Conservation (phyloP, 1,140 invertebrate genomes). For the Danaus melanippus region DNA sequence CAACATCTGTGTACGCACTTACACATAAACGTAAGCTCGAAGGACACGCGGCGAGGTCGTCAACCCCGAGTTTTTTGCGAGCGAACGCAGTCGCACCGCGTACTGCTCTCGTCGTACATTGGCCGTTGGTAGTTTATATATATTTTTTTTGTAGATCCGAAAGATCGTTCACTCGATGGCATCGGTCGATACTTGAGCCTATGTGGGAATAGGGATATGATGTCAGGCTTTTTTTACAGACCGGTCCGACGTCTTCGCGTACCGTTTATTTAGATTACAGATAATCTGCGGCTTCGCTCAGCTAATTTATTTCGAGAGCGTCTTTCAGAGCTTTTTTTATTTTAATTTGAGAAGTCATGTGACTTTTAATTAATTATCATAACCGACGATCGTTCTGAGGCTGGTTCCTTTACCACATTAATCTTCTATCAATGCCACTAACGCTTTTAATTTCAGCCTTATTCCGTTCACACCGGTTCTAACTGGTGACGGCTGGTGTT, state of each 20-base stretch:
- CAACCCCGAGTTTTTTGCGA: slow-evolving; percentile 65
- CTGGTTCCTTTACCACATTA: slow-evolving; percentile 28
- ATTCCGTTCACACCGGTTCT: slow-evolving; percentile 36
- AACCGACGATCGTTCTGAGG: slow-evolving; percentile 16
- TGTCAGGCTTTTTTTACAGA: slow-evolving; percentile 48
- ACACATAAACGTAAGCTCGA: slow-evolving; percentile 43
- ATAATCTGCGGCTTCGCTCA: slow-evolving; percentile 16
- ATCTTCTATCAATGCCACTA: slow-evolving; percentile 36
- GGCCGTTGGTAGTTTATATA: slow-evolving; percentile 49
- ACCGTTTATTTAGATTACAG: slow-evolving; percentile 39
- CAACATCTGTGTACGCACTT: slow-evolving; percentile 35
- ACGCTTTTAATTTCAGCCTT: slow-evolving; percentile 39
- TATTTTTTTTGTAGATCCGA: slow-evolving; percentile 39
- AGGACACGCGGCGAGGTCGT: slow-evolving; percentile 63
- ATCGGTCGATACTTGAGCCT: slow-evolving; percentile 34
- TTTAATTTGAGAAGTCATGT: not conserved
- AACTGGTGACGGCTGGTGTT: slow-evolving; percentile 41
- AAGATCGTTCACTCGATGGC: slow-evolving; percentile 56
- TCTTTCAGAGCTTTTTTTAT: not conserved
- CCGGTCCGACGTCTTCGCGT: slow-evolving; percentile 29
- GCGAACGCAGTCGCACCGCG: slow-evolving; percentile 47
- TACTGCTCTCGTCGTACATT: slow-evolving; percentile 54
- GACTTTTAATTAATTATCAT: slow-evolving; percentile 16
- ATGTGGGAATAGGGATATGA: slow-evolving; percentile 57
- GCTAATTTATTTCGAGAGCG: slow-evolving; percentile 2